Evolutionary conservation across 2,797 vertebrate genomes (phyloP).

Genomic region (Garrulus glandarius): DNA sequence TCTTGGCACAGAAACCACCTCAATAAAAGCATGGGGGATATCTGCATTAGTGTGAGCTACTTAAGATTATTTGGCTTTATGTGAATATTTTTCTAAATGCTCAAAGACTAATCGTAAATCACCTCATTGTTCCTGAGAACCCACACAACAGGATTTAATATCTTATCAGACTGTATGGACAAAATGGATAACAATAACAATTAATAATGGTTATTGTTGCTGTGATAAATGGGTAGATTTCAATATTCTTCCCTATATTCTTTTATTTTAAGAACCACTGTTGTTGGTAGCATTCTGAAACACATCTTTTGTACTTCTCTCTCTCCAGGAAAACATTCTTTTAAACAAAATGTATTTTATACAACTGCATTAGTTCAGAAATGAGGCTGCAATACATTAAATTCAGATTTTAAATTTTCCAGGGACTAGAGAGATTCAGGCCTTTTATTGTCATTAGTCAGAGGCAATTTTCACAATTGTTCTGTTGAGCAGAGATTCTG

Average conservation of each 20-base stretch:
- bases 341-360: not conserved
- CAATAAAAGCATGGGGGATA: accelerated
- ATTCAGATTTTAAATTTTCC: not conserved
- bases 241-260: not conserved
- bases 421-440: not conserved
- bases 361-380: not conserved
- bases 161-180: not conserved
- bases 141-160: not conserved
- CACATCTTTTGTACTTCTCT: not conserved
- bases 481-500: not conserved
- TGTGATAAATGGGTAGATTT: not conserved
- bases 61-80: not conserved
- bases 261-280: not conserved
- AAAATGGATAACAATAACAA: not conserved
- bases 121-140: not conserved
- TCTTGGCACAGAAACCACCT: not conserved
- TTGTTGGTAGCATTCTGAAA: not conserved
- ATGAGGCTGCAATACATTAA: not conserved
- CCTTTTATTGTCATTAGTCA: not conserved
- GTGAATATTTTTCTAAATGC: not conserved
- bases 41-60: not conserved
- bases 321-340: not conserved
- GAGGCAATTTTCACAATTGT: not conserved
- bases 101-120: not conserved
- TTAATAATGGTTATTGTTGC: not conserved